Percentiles rank a stretch among this genome's conserved stretches.
Evolutionary conservation across 2,113 vertebrate genomes (phyloP).

Genomic region (Oriolus oriolus): DNA sequence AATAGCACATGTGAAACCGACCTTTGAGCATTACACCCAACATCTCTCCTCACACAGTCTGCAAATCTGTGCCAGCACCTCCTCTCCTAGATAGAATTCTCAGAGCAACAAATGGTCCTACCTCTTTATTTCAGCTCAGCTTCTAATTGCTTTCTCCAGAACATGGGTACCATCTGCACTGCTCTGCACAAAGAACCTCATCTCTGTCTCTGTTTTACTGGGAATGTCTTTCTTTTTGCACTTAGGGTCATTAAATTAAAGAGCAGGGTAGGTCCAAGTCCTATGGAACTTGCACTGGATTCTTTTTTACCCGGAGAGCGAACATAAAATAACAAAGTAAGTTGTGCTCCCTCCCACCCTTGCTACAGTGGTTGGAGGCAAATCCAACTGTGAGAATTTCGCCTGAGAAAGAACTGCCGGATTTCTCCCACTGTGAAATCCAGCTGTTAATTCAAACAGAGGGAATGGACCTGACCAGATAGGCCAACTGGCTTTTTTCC

Average conservation of each 20-base stretch:
- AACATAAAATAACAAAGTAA: conserved; percentile 63
- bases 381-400: conserved; percentile 56
- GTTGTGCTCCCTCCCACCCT: conserved; percentile 52
- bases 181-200: neutral
- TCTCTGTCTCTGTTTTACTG: neutral
- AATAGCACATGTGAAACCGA: neutral
- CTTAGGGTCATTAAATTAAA: conserved; percentile 39
- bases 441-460: conserved; percentile 66
- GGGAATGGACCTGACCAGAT: conserved; percentile 63
- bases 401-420: conserved; percentile 61
- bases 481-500: conserved; percentile 60
- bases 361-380: conserved; percentile 31
- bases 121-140: neutral
- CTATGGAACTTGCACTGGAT: conserved; percentile 19
- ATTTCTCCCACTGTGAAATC: conserved; percentile 64
- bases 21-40: neutral
- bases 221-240: neutral
- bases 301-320: conserved; percentile 31
- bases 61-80: neutral
- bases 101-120: neutral
- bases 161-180: neutral
- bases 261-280: conserved; percentile 24
- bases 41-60: neutral
- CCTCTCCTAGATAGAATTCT: neutral
- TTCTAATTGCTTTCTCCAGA: neutral